These are phyloP conservation scores for Festucalex cinctus DNA, from an alignment of 2,113 vertebrate species.

Conservation along the genomic window DNA sequence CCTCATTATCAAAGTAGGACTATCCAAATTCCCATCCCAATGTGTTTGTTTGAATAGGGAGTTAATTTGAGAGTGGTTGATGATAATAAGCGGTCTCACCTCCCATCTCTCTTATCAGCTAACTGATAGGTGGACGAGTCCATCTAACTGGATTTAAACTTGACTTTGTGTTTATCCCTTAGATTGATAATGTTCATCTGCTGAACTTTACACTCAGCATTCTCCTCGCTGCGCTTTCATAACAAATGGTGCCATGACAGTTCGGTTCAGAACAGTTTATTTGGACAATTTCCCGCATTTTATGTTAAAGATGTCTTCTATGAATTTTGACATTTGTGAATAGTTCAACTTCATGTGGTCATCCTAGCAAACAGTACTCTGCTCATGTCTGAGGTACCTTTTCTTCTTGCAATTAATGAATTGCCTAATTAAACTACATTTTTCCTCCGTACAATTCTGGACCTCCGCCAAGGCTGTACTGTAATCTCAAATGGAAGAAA, in stretches of 20 bases:
- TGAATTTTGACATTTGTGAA: not conserved
- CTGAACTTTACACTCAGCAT: slow-evolving; percentile 52
- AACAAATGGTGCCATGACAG: slow-evolving; percentile 15
- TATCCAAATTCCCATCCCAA: slow-evolving; percentile 14
- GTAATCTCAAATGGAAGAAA: not conserved
- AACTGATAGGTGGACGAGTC: slow-evolving; percentile 40
- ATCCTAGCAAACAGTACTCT: not conserved
- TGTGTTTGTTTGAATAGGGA: slow-evolving; percentile 30
- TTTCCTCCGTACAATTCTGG: too few relatives aligned
- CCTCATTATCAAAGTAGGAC: slow-evolving; percentile 29
- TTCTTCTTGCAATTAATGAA: too few relatives aligned
- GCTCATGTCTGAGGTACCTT: not conserved
- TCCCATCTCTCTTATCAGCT: slow-evolving; percentile 55
- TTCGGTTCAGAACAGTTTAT: not conserved
- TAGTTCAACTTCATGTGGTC: not conserved
- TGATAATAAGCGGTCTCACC: slow-evolving; percentile 45
- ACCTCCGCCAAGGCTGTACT: not conserved
- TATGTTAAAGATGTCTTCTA: not conserved
- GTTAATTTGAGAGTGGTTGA: slow-evolving; percentile 44
- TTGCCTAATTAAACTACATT: too few relatives aligned
- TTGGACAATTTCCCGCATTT: not conserved
- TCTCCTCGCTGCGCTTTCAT: slow-evolving; percentile 26
- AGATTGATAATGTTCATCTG: slow-evolving; percentile 52
- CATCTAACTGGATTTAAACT: slow-evolving; percentile 48
- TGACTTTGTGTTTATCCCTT: slow-evolving; percentile 60